A percentile compares a stretch with the other conserved stretches of the same genome.
These are phyloP conservation scores for Thaumatotibia leucotreta DNA, from an alignment of 1,140 invertebrate species.

Conservation along the genomic window DNA sequence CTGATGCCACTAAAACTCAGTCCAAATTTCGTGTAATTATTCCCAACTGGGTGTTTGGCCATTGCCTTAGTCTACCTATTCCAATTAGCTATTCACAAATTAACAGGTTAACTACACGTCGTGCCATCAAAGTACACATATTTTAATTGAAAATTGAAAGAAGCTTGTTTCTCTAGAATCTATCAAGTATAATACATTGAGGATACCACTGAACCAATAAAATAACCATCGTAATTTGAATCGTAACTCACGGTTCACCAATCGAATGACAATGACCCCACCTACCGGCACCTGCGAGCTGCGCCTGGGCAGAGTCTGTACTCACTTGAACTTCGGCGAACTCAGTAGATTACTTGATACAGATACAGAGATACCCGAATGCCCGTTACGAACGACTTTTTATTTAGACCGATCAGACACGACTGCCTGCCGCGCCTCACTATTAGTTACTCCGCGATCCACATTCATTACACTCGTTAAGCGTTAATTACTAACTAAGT, in stretches of 20 bases:
- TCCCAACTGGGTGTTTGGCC: too few relatives aligned
- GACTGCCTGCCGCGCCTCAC: constrained; percentile 45
- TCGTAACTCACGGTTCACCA: constrained; percentile 24
- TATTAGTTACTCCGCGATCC: constrained; percentile 42
- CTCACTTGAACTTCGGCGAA: constrained; percentile 26
- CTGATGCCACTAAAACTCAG: too few relatives aligned
- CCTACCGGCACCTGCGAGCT: constrained; percentile 37
- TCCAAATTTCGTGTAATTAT: too few relatives aligned
- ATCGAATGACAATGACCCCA: constrained; percentile 44
- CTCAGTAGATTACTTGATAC: constrained; percentile 45
- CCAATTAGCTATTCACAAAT: too few relatives aligned
- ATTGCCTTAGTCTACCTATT: too few relatives aligned
- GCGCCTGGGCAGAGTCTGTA: constrained; percentile 25
- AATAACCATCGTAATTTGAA: background rate
- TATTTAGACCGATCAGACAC: constrained; percentile 22
- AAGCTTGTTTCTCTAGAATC: too few relatives aligned
- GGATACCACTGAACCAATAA: too few relatives aligned
- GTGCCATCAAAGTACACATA: too few relatives aligned
- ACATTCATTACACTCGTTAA: background rate
- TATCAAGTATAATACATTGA: too few relatives aligned
- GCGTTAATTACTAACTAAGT: background rate
- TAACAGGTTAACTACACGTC: too few relatives aligned
- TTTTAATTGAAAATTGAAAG: too few relatives aligned
- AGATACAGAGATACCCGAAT: constrained; percentile 18
- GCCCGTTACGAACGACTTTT: background rate